phyloP scores from a whole-genome alignment of 2,888 invertebrate species.

The Crossocerus cetratus region DNA sequence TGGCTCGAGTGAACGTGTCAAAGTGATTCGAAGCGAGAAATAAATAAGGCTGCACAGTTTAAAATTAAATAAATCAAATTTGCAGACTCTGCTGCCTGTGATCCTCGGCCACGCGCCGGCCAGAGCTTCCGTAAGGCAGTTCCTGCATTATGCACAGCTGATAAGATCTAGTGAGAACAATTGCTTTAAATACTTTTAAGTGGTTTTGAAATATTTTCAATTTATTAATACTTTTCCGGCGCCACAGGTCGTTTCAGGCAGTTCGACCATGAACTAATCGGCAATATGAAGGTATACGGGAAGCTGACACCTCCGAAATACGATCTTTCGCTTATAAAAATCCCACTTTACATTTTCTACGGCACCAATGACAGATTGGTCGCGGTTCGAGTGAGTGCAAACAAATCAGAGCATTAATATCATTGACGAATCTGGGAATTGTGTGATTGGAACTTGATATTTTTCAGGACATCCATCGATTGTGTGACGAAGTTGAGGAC shows the following conservation, averaged over 20 bases:
- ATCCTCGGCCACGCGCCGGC: conserved; percentile 70
- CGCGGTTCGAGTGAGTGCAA: conserved; percentile 48
- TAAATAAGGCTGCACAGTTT: too few species aligned
- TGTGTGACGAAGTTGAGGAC: conserved; percentile 78
- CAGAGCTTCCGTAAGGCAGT: conserved; percentile 70
- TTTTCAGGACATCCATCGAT: conserved; percentile 78
- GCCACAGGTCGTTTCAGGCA: conserved; percentile 65
- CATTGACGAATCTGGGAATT: too few species aligned
- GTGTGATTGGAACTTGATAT: too few species aligned
- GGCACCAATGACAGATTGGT: conserved; percentile 66
- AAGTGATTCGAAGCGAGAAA: neutral
- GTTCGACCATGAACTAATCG: conserved; percentile 64
- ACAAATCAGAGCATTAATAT: too few species aligned
- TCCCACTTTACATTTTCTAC: conserved; percentile 68
- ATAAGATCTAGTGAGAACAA: conserved; percentile 70
- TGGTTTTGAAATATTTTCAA: too few species aligned
- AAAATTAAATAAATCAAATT: too few species aligned
- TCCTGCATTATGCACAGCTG: conserved; percentile 69
- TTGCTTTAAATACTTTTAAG: neutral
- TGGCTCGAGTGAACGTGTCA: too few species aligned
- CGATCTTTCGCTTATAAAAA: conserved; percentile 58
- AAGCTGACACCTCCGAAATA: conserved; percentile 65
- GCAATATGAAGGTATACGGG: conserved; percentile 63
- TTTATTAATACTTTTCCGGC: too few species aligned
- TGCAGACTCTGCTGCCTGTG: conserved; percentile 66